Evolutionary conservation across 2,113 vertebrate genomes (phyloP).

Genomic region (Amblyornis subalaris): DNA sequence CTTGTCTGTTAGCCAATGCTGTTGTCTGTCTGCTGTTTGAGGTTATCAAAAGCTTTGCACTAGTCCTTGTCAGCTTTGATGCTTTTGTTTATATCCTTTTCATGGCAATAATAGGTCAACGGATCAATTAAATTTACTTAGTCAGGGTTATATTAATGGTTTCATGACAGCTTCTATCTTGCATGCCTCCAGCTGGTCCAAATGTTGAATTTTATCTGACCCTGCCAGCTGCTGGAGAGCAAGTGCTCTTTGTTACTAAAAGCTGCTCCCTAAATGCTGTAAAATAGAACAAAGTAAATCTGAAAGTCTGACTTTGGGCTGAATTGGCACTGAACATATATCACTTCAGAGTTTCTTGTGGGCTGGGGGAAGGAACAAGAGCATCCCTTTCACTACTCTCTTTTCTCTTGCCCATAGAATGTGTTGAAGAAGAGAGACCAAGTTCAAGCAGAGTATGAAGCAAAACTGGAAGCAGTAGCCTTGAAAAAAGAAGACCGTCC

Average conservation of each 20-base stretch:
- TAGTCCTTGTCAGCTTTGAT: not conserved
- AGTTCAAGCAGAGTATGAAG: conserved; percentile 94
- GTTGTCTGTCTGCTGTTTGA: not conserved
- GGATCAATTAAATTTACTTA: not conserved
- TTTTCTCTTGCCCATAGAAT: conserved; percentile 71
- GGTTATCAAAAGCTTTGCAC: not conserved
- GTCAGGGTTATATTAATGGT: not conserved
- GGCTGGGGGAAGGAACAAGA: not conserved
- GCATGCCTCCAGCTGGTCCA: not conserved
- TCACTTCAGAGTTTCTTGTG: not conserved
- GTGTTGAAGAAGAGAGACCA: conserved; percentile 96
- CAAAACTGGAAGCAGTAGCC: conserved; percentile 87
- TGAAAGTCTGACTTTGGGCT: not conserved
- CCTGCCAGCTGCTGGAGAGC: not conserved
- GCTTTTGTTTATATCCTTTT: not conserved
- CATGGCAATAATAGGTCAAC: not conserved
- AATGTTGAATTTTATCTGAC: not conserved
- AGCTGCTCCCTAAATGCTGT: not conserved
- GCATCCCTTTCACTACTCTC: not conserved
- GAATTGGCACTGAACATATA: not conserved
- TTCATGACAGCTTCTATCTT: not conserved
- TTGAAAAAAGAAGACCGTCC: conserved; percentile 89
- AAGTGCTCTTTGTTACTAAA: not conserved
- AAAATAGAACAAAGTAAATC: not conserved
- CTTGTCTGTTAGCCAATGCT: not conserved